phyloP scores from a whole-genome alignment of 2,113 vertebrate genomes.

The Dromaius novaehollandiae region DNA sequence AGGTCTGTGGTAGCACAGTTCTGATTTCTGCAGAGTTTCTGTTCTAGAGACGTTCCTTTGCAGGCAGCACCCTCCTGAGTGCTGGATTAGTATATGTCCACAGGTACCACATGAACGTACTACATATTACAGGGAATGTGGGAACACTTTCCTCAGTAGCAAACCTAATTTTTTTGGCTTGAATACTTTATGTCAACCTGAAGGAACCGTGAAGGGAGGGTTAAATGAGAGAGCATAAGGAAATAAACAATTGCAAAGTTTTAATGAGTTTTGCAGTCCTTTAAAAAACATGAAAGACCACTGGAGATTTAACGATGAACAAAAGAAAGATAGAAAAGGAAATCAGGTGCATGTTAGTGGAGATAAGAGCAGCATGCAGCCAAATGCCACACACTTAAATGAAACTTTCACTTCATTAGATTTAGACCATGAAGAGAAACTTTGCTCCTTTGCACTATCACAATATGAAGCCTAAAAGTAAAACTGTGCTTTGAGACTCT shows the following conservation, averaged over 20 bases:
- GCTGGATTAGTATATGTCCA: not conserved
- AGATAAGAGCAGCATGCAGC: slow-evolving; percentile 62
- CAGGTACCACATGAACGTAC: not conserved
- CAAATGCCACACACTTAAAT: slow-evolving; percentile 33
- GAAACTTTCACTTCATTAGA: slow-evolving; percentile 49
- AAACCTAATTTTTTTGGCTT: not conserved
- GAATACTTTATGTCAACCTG: not conserved
- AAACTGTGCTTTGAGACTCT: slow-evolving; percentile 49
- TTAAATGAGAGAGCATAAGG: slow-evolving; percentile 28
- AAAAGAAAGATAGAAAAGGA: slow-evolving; percentile 55
- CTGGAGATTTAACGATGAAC: slow-evolving; percentile 32
- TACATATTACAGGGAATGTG: not conserved
- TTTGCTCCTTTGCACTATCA: slow-evolving; percentile 46
- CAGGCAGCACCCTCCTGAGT: too few relatives aligned
- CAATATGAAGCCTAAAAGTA: slow-evolving; percentile 40
- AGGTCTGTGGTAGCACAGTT: not conserved
- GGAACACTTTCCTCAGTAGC: not conserved
- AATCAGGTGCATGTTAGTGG: slow-evolving; percentile 35
- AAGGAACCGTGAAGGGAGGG: not conserved
- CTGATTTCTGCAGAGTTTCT: too few relatives aligned
- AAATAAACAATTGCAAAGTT: slow-evolving; percentile 63
- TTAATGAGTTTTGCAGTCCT: slow-evolving; percentile 50
- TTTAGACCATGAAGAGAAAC: slow-evolving; percentile 57
- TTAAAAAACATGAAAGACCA: slow-evolving; percentile 50
- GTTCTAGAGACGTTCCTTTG: too few relatives aligned